Conservation (phyloP, 2,888 invertebrate genomes). For the Synanthedon vespiformis region DNA sequence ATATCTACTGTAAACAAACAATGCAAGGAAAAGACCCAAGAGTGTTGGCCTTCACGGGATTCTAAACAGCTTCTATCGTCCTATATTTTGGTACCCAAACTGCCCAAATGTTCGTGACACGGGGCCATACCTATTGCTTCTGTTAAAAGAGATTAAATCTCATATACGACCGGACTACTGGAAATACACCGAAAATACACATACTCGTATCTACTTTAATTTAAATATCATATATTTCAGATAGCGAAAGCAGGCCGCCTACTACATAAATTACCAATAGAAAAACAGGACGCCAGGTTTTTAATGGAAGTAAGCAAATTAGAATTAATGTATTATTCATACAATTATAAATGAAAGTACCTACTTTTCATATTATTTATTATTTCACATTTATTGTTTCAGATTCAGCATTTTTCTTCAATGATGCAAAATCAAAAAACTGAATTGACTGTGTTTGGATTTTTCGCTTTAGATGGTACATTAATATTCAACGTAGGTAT, state of each 20-base stretch:
- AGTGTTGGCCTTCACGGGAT: too few relatives aligned
- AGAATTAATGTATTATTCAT: background rate
- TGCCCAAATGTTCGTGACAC: too few relatives aligned
- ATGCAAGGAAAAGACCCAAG: too few relatives aligned
- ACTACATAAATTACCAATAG: constrained; percentile 36
- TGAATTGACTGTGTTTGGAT: constrained; percentile 39
- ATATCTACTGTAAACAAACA: too few relatives aligned
- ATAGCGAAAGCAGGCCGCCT: constrained; percentile 30
- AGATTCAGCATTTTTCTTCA: constrained; percentile 53
- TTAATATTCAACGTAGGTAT: constrained; percentile 15
- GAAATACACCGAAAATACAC: too few relatives aligned
- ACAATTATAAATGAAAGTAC: background rate
- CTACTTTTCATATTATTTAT: background rate
- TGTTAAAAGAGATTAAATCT: too few relatives aligned
- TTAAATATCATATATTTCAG: constrained; percentile 20
- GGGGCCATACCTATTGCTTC: too few relatives aligned
- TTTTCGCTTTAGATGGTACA: constrained; percentile 40
- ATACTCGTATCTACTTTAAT: too few relatives aligned
- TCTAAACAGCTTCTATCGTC: too few relatives aligned
- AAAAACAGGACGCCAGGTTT: constrained; percentile 31
- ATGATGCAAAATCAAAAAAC: constrained; percentile 33
- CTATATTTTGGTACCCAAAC: too few relatives aligned
- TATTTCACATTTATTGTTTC: constrained; percentile 9
- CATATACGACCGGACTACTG: too few relatives aligned
- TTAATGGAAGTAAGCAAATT: constrained; percentile 30